Evolutionary conservation across 2,797 vertebrate genomes (phyloP), one percentile per base, ranked within the genome.

Genomic region (Chaetophractus vellerosus): DNA sequence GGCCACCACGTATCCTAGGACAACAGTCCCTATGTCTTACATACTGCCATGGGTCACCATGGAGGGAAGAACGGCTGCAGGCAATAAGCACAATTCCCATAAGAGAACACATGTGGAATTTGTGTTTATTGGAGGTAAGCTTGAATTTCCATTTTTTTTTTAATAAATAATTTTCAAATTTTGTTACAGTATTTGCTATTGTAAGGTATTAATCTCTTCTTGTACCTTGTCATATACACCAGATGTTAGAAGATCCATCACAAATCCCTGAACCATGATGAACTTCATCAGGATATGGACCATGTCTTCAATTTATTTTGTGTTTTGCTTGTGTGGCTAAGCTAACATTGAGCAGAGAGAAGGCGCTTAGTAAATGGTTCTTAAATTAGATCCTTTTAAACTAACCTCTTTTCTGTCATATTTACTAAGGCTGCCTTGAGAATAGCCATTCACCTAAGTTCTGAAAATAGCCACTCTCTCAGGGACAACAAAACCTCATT

Each of bases 401-500:
- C 38, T 28, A 63, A 80, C 7, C 10, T 61, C 75, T 55, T 33
- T 71, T 59, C 74, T 86, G 45, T 80, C 36, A 12, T 28, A 71
- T 66, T 74, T 63, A 79, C 63, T 45, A 36, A 82, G 28, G 24
- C 71, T 45, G 14, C 15, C n/a, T 91, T 69, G 61, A 64, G 75
- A 82, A 91, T 4, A 64, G 23, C 68, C 45, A 7, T 69, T 79
- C 91, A 71, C 50, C 61, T 74, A 75, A 71, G 15, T 83, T 74
- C 59, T 78, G 79, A 63, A 90, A 91, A 94, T 3, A 59, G 85
- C 71, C 80, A 19, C 72, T 88, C 38, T 86, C 85, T 52, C 10
- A n/a, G 61, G 28, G 78, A 71, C 59, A 82, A 55, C 28, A 83
- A 83, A 95, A 93, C 14, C 48, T 87, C 79, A 52, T 64, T 82